Evolutionary conservation across 2,797 vertebrate genomes (phyloP).

Genomic region (Pitangus sulphuratus): DNA sequence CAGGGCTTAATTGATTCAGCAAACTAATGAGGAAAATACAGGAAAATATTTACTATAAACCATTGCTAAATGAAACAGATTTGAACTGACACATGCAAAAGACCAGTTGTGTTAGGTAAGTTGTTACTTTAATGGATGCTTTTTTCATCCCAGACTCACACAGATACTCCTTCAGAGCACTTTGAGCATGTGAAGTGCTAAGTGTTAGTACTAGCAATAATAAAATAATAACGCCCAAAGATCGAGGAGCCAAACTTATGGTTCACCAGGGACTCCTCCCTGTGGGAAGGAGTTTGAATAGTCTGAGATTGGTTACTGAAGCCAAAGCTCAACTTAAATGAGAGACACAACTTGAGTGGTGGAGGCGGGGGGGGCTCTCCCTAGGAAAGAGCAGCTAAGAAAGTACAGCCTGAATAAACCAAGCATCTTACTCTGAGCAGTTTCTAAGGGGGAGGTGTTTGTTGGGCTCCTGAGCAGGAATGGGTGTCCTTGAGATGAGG

Average conservation of each 20-base stretch:
- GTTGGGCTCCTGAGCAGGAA: background rate
- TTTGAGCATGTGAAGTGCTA: conserved; percentile 17
- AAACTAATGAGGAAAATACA: conserved; percentile 46
- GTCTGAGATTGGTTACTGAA: conserved; percentile 37
- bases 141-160: background rate
- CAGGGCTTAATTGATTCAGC: background rate
- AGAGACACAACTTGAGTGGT: conserved; percentile 59
- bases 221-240: conserved; percentile 15
- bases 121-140: conserved; percentile 54
- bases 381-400: conserved; percentile 37
- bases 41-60: conserved; percentile 30
- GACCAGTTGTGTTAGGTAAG: conserved; percentile 26
- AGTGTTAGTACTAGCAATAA: conserved; percentile 31
- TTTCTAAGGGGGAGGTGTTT: background rate
- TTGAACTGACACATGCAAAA: conserved; percentile 43
- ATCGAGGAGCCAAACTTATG: background rate
- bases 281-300: conserved; percentile 32
- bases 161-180: background rate
- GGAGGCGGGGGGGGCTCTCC: background rate
- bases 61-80: conserved; percentile 42
- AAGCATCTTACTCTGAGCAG: background rate
- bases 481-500: background rate
- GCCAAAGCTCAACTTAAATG: conserved; percentile 57
- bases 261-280: conserved; percentile 29
- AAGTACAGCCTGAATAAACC: conserved; percentile 49